phyloP scores from a whole-genome alignment of 2,888 invertebrate genomes.

The Drosophila suboccidentalis region DNA sequence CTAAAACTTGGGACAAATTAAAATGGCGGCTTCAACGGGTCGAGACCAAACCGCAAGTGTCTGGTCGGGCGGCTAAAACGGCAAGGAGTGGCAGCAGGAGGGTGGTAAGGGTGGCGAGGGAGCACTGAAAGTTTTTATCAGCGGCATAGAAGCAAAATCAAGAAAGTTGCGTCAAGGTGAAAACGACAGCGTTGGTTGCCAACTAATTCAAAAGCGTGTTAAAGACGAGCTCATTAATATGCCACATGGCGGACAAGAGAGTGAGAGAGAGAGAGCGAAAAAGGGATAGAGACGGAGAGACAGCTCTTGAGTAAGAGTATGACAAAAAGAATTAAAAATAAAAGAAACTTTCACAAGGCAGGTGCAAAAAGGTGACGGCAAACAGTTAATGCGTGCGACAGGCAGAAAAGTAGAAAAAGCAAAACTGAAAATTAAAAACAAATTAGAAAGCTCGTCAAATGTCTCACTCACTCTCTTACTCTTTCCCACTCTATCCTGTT shows the following conservation, averaged over 20 bases:
- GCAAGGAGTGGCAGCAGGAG: not conserved
- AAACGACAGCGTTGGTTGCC: conserved; percentile 64
- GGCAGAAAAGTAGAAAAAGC: conserved; percentile 39
- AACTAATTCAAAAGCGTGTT: conserved; percentile 81
- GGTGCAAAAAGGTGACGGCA: conserved; percentile 56
- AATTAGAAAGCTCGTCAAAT: conserved; percentile 66
- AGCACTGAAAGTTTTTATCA: conserved; percentile 56
- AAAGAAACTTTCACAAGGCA: conserved; percentile 37
- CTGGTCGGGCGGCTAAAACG: conserved; percentile 28
- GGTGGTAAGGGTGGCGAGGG: not conserved
- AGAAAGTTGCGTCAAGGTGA: conserved; percentile 72
- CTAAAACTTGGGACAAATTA: conserved; percentile 70
- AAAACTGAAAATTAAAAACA: conserved; percentile 68
- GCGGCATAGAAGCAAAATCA: conserved; percentile 42
- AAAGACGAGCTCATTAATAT: conserved; percentile 80
- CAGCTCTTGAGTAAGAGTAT: conserved; percentile 14
- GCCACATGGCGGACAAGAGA: conserved; percentile 35
- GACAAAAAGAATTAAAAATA: conserved; percentile 10
- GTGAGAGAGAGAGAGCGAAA: not conserved
- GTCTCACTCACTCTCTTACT: not conserved
- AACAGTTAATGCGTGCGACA: conserved; percentile 54
- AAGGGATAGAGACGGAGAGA: not conserved
- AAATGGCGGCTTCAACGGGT: conserved; percentile 60
- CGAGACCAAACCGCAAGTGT: conserved; percentile 54
- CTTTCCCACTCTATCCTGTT: not conserved